Base-by-base conservation (phyloP, 2,113 vertebrate species). In the Motacilla tschutschensis region DNA sequence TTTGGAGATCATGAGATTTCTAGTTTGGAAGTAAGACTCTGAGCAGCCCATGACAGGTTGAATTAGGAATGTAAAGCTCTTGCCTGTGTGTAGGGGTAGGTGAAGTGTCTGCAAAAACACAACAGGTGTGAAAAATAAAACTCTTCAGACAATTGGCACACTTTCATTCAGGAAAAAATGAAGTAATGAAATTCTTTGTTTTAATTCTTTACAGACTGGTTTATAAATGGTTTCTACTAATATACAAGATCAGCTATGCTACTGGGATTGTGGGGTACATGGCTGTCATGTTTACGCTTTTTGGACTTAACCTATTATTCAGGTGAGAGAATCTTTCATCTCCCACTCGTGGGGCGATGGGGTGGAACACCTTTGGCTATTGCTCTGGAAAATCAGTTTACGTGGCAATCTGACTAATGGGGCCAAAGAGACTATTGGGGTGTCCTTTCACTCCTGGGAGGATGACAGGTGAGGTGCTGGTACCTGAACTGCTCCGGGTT, bases 211-310 rank as follows among this genome's bases (percentile, higher is more conserved):
- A 3, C 90, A 99, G 99, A 95, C 95, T 99, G 97, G 99, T 99
- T 85, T 99, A 99, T 93, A 99, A 99, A 93, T 99, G 99, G 99
- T 99, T 99, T 88, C 98, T 99, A 12, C 97, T 99, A 3, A 98
- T 99, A 85, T 99, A 99, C 96, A 99, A 99, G 95, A 98, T 99
- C 93, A 99, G 99, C 95, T 99, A 99, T 41, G 98, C 98, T 75
- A 99, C 98, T 3, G 99, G 99, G 21, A 99, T 99, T 5, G 96
- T 98, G 72, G 99, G 99, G 62, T 99, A 99, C 93, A 97, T 96
- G 85, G 98, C 98, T 12, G 98, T 99, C 75, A 99, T 99, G 99
- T 99, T 99, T 91, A 99, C 99, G 6, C 98, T 99, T 65, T 99
- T 99, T 90, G 99, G 99, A 79, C 98, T 99, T 82, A 99, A 99